These are phyloP conservation scores for Clusia tigrina DNA, from an alignment of 2,888 invertebrate species.

Conservation along the genomic window DNA sequence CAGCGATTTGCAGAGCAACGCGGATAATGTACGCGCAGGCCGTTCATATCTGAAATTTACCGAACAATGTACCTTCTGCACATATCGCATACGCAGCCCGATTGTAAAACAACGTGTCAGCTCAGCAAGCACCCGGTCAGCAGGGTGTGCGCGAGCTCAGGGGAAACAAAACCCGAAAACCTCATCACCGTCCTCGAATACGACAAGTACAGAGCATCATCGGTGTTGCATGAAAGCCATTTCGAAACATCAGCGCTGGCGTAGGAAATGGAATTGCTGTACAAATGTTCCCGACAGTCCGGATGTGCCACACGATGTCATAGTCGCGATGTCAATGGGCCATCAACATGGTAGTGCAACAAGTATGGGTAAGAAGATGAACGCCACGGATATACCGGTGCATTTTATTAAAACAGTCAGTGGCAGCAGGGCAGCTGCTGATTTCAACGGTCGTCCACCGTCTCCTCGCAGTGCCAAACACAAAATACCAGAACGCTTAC, in stretches of 20 bases:
- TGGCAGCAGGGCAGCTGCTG: slow-evolving; percentile 31
- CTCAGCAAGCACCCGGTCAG: slow-evolving; percentile 30
- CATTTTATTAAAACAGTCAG: slow-evolving; percentile 45
- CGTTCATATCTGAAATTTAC: slow-evolving; percentile 58
- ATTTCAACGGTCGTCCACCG: slow-evolving; percentile 12
- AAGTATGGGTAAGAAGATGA: slow-evolving; percentile 42
- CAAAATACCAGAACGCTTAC: slow-evolving; percentile 29
- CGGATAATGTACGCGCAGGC: slow-evolving; percentile 27
- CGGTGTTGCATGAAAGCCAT: slow-evolving; percentile 58
- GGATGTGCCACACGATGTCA: slow-evolving; percentile 67
- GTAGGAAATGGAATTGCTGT: slow-evolving; percentile 70
- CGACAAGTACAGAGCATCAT: slow-evolving; percentile 37
- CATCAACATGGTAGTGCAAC: slow-evolving; percentile 43
- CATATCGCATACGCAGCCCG: slow-evolving; percentile 60
- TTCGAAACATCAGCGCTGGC: slow-evolving; percentile 65
- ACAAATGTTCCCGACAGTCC: slow-evolving; percentile 70
- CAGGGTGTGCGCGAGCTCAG: not conserved
- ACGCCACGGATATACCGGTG: slow-evolving; percentile 49
- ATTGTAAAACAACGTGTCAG: slow-evolving; percentile 40
- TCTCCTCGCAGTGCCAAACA: slow-evolving; percentile 36
- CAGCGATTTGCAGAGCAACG: slow-evolving; percentile 45
- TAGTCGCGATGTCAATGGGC: slow-evolving; percentile 59
- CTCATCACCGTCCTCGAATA: slow-evolving; percentile 37
- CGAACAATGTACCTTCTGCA: slow-evolving; percentile 64
- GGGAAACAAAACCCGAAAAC: slow-evolving; percentile 27